These are phyloP conservation scores for Oxygymnocypris stewartii DNA, from an alignment of 2,113 vertebrate genomes.

Conservation along the genomic window DNA sequence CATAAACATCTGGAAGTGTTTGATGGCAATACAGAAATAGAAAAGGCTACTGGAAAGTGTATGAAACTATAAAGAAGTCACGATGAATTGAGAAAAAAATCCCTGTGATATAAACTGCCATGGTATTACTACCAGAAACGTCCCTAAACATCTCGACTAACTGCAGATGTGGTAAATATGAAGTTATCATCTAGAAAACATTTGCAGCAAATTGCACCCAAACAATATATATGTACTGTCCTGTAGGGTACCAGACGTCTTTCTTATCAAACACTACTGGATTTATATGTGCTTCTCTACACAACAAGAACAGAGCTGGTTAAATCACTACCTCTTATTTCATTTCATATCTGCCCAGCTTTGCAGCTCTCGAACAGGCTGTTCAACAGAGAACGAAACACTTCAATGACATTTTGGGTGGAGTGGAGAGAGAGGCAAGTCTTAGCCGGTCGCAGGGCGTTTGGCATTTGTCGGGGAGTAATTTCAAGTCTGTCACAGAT, in stretches of 20 bases:
- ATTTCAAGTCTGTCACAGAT: slow-evolving; percentile 60
- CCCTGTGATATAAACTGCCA: background rate
- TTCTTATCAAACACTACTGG: slow-evolving; percentile 1
- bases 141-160: background rate
- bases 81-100: background rate
- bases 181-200: background rate
- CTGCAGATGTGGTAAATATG: background rate
- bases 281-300: background rate
- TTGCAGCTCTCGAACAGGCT: background rate
- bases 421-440: slow-evolving; percentile 24
- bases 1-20: slow-evolving; percentile 10
- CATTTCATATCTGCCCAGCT: background rate
- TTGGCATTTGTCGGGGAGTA: too few relatives aligned
- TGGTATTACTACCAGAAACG: background rate
- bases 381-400: slow-evolving; percentile 7
- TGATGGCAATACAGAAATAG: background rate
- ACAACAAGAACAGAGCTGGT: background rate
- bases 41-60: background rate
- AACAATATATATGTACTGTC: background rate
- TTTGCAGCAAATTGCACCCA: background rate
- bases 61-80: background rate
- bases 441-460: slow-evolving; percentile 29
- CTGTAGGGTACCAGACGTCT: background rate
- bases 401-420: slow-evolving; percentile 26
- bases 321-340: background rate